A percentile compares a stretch with the other conserved stretches of the same genome.
phyloP scores from a whole-genome alignment of 92 coral and sea anemone species.

The Umimayanthus kanabou region DNA sequence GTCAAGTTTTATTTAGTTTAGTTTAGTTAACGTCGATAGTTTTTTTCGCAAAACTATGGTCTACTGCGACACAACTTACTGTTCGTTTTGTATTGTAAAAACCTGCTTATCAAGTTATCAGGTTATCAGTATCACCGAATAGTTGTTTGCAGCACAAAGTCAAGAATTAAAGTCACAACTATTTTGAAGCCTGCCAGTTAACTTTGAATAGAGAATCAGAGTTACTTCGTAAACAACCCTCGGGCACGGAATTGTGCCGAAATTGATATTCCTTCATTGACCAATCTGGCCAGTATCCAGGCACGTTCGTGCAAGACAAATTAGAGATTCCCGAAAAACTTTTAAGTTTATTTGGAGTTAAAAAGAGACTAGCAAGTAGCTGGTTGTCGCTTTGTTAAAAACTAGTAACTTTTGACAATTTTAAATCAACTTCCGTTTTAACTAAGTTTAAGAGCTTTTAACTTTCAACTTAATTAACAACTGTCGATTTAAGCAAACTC shows the following conservation, averaged over 20 bases:
- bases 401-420: neutral
- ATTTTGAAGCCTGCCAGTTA: neutral
- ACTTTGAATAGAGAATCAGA: neutral
- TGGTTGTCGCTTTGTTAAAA: neutral
- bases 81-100: no score
- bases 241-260: neutral
- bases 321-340: neutral
- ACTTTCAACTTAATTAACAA: constrained; percentile 9
- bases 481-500: neutral
- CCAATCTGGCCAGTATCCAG: neutral
- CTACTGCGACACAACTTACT: neutral
- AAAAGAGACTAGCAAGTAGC: neutral
- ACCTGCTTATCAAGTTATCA: neutral
- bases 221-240: constrained; percentile 1
- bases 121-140: neutral
- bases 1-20: no score
- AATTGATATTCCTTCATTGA: neutral
- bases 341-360: neutral
- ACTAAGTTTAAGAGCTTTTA: constrained; percentile 1
- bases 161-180: neutral
- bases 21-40: neutral
- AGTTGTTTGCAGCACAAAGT: neutral
- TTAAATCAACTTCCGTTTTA: constrained; percentile 4
- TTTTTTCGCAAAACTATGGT: no score
- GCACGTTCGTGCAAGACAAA: neutral